These are phyloP conservation scores for Eciton burchellii DNA, from an alignment of 1,140 invertebrate species.

Conservation along the genomic window DNA sequence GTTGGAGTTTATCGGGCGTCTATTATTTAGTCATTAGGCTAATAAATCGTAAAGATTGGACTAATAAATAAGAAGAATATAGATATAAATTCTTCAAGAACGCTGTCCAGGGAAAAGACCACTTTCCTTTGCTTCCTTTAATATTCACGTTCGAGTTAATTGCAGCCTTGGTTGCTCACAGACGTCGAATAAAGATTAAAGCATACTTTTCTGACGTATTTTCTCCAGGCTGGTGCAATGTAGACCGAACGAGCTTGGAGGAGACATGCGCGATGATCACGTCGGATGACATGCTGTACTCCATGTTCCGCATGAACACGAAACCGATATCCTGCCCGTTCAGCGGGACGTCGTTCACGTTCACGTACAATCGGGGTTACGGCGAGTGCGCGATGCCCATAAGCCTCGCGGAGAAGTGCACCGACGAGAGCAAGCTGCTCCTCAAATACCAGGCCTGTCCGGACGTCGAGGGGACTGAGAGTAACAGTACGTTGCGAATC, in stretches of 20 bases:
- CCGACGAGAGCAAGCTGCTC: conserved; percentile 87
- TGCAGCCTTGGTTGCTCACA: too few relatives aligned
- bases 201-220: background rate
- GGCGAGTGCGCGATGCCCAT: conserved; percentile 87
- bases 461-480: conserved; percentile 86
- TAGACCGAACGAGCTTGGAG: conserved; percentile 78
- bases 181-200: too few relatives aligned
- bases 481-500: conserved; percentile 81
- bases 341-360: conserved; percentile 91
- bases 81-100: too few relatives aligned
- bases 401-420: conserved; percentile 88
- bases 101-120: too few relatives aligned
- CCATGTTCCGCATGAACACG: conserved; percentile 90
- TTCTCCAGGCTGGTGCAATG: conserved; percentile 87
- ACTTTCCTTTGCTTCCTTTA: too few relatives aligned
- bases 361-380: conserved; percentile 90
- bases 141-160: too few relatives aligned
- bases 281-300: conserved; percentile 90
- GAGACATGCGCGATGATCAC: conserved; percentile 89
- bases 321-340: conserved; percentile 90
- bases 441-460: conserved; percentile 89
- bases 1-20: too few relatives aligned
- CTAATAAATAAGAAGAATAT: too few relatives aligned
- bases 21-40: too few relatives aligned
- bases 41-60: too few relatives aligned